Evolutionary conservation across 2,888 invertebrate species (phyloP), one percentile per base, ranked within the genome.

Genomic region (Matsumyia berberina): DNA sequence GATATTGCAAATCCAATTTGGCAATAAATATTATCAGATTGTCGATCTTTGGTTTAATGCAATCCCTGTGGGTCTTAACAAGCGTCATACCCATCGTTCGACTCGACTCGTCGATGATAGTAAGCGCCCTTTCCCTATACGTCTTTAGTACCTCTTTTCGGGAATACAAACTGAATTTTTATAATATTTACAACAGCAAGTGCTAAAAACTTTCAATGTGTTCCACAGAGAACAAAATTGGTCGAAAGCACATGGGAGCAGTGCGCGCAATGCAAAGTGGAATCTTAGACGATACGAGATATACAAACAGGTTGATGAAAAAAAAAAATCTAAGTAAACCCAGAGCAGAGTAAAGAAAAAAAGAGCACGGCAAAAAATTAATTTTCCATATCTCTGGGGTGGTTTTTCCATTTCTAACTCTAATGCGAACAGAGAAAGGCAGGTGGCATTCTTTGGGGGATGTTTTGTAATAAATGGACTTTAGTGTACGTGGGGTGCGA

Each of bases 311-410:
- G 60, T 55, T 53, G 70, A 70, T 44, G 33, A 39, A 17, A 57
- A 39, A 17, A 57, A 39, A 55, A 73, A 73, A 58, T 76, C 77
- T 67, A 72, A 66, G 67, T 67, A 72, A 78, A 77, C 39, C 19
- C n/a, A 60, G 37, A 35, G 37, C 15, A 53, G 39, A 5, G 35
- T 19, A 46, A 55, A 33, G 39, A 12, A 67, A 42, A 46, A 39
- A 35, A 77, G 53, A 73, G 62, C 33, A 44, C n/a, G n/a, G n/a
- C n/a, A 62, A 49, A 74, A 80, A 85, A 85, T 74, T 85, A 80
- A 85, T 85, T 85, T 76, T 74, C 80, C 85, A 79, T 80, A 85
- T 85, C 79, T 70, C 11, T 19, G 55, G 73, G 78, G 24, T 55
- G 53, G 60, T 37, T 66, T 53, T 69, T 46, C 62, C 53, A 70